Evolutionary conservation across 2,113 vertebrate genomes (phyloP).

Genomic region (Ursus arctos): DNA sequence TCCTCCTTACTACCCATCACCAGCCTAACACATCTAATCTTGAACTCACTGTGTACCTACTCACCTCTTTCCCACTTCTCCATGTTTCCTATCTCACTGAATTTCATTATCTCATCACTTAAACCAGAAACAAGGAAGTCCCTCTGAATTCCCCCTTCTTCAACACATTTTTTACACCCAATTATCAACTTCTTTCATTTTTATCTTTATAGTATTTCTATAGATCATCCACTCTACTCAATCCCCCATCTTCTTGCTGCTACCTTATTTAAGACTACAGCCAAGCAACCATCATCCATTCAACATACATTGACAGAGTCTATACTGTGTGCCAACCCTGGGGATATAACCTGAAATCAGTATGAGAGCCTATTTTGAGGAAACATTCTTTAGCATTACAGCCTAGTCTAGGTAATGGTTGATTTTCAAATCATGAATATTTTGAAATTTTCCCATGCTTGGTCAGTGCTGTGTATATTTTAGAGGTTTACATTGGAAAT

Average conservation of each 20-base stretch:
- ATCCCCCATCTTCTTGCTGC: not conserved
- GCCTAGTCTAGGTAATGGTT: not conserved
- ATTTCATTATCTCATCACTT: not conserved
- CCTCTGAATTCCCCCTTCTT: not conserved
- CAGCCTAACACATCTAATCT: not conserved
- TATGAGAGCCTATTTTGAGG: not conserved
- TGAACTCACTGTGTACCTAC: not conserved
- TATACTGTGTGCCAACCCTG: not conserved
- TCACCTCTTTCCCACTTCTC: not conserved
- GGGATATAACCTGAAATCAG: not conserved
- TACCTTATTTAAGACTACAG: not conserved
- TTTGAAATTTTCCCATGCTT: constrained; percentile 17
- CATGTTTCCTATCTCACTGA: not conserved
- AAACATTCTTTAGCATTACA: not conserved
- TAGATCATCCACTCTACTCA: not conserved
- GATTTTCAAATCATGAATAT: constrained; percentile 55
- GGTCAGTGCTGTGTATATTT: not conserved
- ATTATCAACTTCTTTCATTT: not conserved
- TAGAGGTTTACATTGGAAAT: not conserved
- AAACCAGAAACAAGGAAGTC: constrained; percentile 21
- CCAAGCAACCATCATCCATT: not conserved
- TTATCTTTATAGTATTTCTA: not conserved
- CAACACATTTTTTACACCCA: not conserved
- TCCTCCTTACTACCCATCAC: no score
- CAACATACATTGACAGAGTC: not conserved